These are phyloP conservation scores for Spisula subtruncata DNA, from an alignment of 2,888 invertebrate species.

Conservation along the genomic window DNA sequence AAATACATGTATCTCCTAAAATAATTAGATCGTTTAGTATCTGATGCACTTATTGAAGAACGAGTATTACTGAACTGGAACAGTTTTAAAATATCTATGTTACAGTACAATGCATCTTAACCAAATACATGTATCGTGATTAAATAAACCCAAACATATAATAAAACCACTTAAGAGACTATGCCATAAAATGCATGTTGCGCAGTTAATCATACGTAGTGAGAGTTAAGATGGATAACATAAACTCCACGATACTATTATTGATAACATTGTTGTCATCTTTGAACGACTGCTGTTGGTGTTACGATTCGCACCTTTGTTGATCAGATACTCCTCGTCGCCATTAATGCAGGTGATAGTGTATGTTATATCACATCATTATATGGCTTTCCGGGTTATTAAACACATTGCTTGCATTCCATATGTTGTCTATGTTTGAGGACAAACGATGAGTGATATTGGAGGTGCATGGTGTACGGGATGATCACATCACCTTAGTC, in stretches of 20 bases:
- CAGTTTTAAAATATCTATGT: not conserved
- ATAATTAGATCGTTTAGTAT: too few relatives aligned
- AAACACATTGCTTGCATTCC: not conserved
- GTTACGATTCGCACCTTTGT: not conserved
- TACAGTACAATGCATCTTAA: not conserved
- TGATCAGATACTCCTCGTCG: not conserved
- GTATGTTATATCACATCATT: not conserved
- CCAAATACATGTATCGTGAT: not conserved
- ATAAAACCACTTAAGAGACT: not conserved
- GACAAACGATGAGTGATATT: too few relatives aligned
- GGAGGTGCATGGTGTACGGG: too few relatives aligned
- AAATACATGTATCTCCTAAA: too few relatives aligned
- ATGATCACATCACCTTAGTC: too few relatives aligned
- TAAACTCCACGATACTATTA: not conserved
- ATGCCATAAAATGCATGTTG: constrained; percentile 1
- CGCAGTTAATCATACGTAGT: not conserved
- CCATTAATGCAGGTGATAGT: not conserved
- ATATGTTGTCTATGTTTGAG: not conserved
- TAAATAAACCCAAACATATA: not conserved
- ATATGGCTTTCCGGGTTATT: not conserved
- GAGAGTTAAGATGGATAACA: not conserved
- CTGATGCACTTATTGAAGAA: not conserved
- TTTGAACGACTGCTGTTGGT: not conserved
- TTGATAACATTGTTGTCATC: not conserved
- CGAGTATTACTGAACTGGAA: not conserved